phyloP scores from a whole-genome alignment of 2,888 invertebrate genomes.

The Gortyna flavago region DNA sequence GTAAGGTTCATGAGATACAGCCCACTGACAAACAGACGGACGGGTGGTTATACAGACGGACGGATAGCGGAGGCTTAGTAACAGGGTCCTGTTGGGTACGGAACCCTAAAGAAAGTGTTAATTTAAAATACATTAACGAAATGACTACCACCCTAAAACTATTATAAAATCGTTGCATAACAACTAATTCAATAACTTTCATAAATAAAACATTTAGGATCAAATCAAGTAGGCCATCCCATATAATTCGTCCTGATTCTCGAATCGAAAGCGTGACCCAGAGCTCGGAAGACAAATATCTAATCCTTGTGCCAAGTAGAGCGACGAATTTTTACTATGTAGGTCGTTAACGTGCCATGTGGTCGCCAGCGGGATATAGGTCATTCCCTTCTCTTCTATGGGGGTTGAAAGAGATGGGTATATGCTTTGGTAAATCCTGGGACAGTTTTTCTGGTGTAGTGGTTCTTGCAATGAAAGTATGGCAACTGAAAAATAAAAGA shows the following conservation, averaged over 20 bases:
- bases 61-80: neutral
- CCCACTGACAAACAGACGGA: neutral
- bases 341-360: conserved; percentile 27
- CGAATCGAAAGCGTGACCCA: conserved; percentile 46
- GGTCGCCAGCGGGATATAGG: neutral
- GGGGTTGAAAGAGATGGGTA: conserved; percentile 7
- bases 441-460: neutral
- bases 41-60: neutral
- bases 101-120: neutral
- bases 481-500: too few species aligned
- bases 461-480: neutral
- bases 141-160: neutral
- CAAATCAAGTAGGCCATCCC: conserved; percentile 14
- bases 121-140: neutral
- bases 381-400: conserved; percentile 23
- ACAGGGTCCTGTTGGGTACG: neutral
- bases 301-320: conserved; percentile 46
- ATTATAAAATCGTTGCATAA: neutral
- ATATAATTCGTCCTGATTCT: conserved; percentile 30
- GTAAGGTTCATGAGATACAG: neutral
- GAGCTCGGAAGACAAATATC: conserved; percentile 28
- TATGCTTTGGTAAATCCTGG: neutral
- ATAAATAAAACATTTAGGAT: neutral
- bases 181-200: neutral
- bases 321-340: conserved; percentile 15